Evolutionary conservation across 1,140 invertebrate genomes (phyloP).

Genomic region (Holcopasites calliopsidis): DNA sequence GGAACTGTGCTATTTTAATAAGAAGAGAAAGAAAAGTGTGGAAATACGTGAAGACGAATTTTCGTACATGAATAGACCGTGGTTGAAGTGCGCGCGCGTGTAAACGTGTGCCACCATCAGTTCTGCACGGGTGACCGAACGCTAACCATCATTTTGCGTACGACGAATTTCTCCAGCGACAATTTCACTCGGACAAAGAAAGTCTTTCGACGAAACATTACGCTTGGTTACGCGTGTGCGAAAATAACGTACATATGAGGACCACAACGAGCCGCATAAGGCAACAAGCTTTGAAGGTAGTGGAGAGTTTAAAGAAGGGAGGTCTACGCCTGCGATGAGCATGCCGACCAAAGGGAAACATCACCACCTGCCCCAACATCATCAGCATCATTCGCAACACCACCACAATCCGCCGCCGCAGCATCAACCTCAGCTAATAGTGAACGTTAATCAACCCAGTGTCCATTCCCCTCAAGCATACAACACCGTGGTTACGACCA

Average conservation of each 20-base stretch:
- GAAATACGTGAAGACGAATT: neutral
- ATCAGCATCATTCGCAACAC: constrained; percentile 55
- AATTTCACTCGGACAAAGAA: neutral
- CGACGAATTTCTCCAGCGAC: neutral
- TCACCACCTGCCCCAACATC: constrained; percentile 68
- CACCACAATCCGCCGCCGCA: constrained; percentile 54
- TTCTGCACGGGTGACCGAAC: constrained; percentile 44
- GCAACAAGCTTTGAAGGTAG: constrained; percentile 63
- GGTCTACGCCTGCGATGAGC: constrained; percentile 67
- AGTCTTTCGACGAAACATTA: constrained; percentile 15
- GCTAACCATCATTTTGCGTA: constrained; percentile 37
- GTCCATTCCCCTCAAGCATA: constrained; percentile 66
- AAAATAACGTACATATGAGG: constrained; percentile 70
- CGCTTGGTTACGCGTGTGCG: constrained; percentile 25
- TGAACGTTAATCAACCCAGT: constrained; percentile 66
- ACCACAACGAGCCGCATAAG: constrained; percentile 60
- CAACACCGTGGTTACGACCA: constrained; percentile 64
- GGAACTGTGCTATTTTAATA: neutral
- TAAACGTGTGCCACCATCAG: constrained; percentile 29
- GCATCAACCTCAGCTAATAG: constrained; percentile 59
- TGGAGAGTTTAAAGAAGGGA: constrained; percentile 62
- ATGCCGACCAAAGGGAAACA: constrained; percentile 73
- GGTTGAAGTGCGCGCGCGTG: constrained; percentile 38
- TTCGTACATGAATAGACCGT: constrained; percentile 26
- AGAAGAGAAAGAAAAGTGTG: neutral